Conservation (phyloP, 2,113 vertebrate genomes). For the Sterrhoptilus dennistouni region DNA sequence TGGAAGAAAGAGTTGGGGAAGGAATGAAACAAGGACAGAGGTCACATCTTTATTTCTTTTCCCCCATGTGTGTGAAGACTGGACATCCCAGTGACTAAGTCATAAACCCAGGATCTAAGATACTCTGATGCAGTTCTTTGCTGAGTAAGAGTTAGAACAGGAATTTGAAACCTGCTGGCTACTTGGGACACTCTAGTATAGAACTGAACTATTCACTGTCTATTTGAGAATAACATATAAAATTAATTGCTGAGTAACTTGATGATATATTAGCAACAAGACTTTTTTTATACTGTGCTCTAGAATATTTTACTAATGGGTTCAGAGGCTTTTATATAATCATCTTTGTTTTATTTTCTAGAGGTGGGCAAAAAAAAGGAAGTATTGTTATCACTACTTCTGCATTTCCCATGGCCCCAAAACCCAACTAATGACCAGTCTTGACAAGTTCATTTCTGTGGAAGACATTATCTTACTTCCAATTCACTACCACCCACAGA, state of each 20-base stretch:
- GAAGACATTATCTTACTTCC: slow-evolving; percentile 71
- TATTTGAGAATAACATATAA: neutral
- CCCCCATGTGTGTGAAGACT: neutral
- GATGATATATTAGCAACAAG: neutral
- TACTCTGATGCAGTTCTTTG: neutral
- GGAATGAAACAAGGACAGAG: neutral
- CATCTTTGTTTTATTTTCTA: neutral
- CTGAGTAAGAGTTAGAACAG: neutral
- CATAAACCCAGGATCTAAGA: neutral
- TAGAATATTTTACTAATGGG: neutral
- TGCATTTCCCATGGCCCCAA: slow-evolving; percentile 40
- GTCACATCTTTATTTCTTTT: neutral
- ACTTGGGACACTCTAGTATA: neutral
- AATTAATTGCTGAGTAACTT: neutral
- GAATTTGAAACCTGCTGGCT: neutral
- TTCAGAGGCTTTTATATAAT: slow-evolving; percentile 12
- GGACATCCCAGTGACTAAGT: neutral
- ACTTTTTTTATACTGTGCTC: neutral
- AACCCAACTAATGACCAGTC: slow-evolving; percentile 56
- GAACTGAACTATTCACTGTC: neutral
- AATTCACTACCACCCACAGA: slow-evolving; percentile 64
- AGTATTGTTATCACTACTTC: slow-evolving; percentile 15
- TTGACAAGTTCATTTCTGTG: slow-evolving; percentile 68
- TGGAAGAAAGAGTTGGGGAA: neutral
- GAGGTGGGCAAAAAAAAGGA: neutral